Evolutionary conservation across 2,113 vertebrate genomes (phyloP).

Genomic region (Lates calcarifer): DNA sequence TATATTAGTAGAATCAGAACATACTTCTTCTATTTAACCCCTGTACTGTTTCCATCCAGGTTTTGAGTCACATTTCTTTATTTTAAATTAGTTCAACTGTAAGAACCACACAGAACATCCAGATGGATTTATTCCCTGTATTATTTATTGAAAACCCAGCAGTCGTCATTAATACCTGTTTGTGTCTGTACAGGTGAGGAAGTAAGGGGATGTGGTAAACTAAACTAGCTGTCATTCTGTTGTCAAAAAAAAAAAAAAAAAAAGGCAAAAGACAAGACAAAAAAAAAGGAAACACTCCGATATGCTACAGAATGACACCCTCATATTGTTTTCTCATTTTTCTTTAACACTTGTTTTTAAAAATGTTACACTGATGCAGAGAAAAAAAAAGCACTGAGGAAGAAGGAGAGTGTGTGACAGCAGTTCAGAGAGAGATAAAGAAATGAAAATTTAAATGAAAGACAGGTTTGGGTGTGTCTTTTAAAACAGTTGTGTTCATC

Average conservation of each 20-base stretch:
- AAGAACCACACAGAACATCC: constrained; percentile 31
- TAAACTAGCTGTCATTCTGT: constrained; percentile 68
- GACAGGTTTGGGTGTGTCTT: constrained; percentile 30
- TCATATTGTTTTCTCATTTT: constrained; percentile 35
- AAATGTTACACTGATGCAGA: constrained; percentile 64
- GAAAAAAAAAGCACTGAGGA: constrained; percentile 9
- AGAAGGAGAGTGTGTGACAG: constrained; percentile 40
- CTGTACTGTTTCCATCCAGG: not conserved
- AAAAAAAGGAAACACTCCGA: constrained; percentile 24
- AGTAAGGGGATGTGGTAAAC: constrained; percentile 44
- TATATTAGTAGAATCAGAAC: no score
- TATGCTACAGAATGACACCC: constrained; percentile 65
- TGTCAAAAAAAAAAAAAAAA: constrained; percentile 17
- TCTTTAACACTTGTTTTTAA: constrained; percentile 59
- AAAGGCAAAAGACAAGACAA: constrained; percentile 36
- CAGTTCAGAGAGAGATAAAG: constrained; percentile 51
- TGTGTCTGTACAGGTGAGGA: constrained; percentile 59
- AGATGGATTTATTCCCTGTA: constrained; percentile 62
- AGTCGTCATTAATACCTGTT: constrained; percentile 71
- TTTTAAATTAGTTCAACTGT: not conserved
- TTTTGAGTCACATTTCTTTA: not conserved
- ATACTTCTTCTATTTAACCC: not conserved
- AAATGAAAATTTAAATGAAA: constrained; percentile 37
- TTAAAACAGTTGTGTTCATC: constrained; percentile 30
- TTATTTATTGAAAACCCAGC: constrained; percentile 83